These are phyloP conservation scores for Lycophotia porphyrea DNA, from an alignment of 2,888 invertebrate species.

Conservation along the genomic window DNA sequence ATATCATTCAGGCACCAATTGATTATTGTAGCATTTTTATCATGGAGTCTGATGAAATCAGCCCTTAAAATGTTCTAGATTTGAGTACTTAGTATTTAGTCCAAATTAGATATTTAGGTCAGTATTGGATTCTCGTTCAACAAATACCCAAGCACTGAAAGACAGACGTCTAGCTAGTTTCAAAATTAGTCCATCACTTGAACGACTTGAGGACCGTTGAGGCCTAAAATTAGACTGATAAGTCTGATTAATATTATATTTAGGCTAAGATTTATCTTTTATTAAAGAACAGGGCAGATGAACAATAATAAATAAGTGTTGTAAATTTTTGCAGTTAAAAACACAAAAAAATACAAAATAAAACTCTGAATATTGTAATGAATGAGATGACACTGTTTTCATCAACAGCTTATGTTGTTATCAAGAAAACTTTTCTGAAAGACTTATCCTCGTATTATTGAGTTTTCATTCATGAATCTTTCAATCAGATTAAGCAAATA, in stretches of 20 bases:
- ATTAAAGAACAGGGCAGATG: background rate
- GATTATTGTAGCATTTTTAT: background rate
- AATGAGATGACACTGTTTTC: conserved; percentile 18
- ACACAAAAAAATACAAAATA: background rate
- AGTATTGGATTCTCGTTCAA: conserved; percentile 18
- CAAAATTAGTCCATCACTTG: conserved; percentile 12
- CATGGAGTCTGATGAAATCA: background rate
- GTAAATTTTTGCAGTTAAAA: background rate
- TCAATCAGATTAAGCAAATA: conserved; percentile 39
- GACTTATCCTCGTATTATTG: conserved; percentile 23
- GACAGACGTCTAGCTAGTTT: conserved; percentile 43
- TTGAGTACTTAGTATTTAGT: background rate
- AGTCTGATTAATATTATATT: conserved; percentile 16
- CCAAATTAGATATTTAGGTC: conserved; percentile 9
- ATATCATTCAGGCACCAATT: background rate
- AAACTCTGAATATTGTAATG: background rate
- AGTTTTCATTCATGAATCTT: conserved; percentile 27
- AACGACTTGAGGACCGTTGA: conserved; percentile 1
- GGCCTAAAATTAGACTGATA: conserved; percentile 11
- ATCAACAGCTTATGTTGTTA: background rate
- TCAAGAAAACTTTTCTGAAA: background rate
- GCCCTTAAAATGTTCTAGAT: background rate
- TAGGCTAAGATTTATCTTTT: background rate
- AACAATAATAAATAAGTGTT: background rate
- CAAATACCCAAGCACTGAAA: conserved; percentile 8